Conservation (phyloP, 1,140 invertebrate genomes). For the Trachymyrmex septentrionalis region DNA sequence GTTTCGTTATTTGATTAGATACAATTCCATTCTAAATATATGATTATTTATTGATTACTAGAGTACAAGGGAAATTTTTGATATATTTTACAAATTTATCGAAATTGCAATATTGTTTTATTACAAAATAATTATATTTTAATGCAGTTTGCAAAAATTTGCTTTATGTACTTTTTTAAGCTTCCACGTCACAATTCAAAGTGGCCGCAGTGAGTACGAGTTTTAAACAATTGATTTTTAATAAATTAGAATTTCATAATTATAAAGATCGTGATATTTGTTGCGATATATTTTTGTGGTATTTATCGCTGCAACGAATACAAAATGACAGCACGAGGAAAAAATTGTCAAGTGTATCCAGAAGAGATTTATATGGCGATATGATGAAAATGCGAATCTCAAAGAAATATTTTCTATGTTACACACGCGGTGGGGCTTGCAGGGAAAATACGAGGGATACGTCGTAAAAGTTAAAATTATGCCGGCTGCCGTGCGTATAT, state of each 20-base stretch:
- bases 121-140: too few species aligned
- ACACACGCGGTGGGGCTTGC: background rate
- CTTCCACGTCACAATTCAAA: too few species aligned
- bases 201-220: too few species aligned
- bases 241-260: background rate
- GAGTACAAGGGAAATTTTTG: too few species aligned
- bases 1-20: too few species aligned
- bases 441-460: constrained; percentile 11
- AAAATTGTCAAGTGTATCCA: background rate
- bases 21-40: too few species aligned
- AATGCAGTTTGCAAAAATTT: too few species aligned
- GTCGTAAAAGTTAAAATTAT: constrained; percentile 72
- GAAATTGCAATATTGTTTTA: too few species aligned
- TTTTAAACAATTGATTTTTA: background rate
- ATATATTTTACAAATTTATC: too few species aligned
- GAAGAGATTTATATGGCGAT: background rate
- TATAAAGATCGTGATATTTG: background rate
- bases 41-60: too few species aligned
- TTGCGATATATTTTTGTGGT: background rate
- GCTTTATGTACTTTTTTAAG: too few species aligned
- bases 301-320: background rate
- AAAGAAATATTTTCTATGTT: constrained; percentile 36
- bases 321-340: background rate
- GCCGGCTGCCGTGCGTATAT: constrained; percentile 12
- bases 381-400: constrained; percentile 18